Evolutionary conservation across 1,140 invertebrate genomes (phyloP), one percentile per base, ranked within the genome.

Genomic region (Harpegnathos saltator): DNA sequence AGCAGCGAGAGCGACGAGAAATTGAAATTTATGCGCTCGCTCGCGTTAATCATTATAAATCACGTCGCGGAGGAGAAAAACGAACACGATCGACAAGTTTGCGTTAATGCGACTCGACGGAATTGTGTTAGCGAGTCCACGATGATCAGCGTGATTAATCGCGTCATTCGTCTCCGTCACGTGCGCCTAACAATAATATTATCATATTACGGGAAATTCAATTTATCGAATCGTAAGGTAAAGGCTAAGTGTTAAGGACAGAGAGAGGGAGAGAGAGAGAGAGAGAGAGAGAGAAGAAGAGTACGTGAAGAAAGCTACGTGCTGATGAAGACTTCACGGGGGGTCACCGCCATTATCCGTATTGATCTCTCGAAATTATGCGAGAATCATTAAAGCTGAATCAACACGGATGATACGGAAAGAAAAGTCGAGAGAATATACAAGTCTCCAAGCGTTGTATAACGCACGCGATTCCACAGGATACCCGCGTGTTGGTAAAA

Each of bases 321-420:
- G 66, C 84, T 82, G 88, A 88, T 89, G 87, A 86, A 88, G 84
- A 86, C 88, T 77, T 89, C 62, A 82, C 85, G 59, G 87, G 82
- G 77, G 85, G 82, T 9, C 85, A 69, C 73, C 44, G 83, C 72
- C 80, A 83, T 89, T 89, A 88, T 85, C 80, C 82, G 56, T 24
- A 56, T 85, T 71, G 81, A 81, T 85, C 71, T 80, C 26, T 73
- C 59, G 85, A 73, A 84, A 87, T 87, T 85, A 62, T 65, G 82
- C 48, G 56, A 87, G 85, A 86, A 73, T 86, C 85, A 54, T 74
- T 58, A 71, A 65, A 80, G 52, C 33, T 80, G 52, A 71, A 80
- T 58, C 65, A 71, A 71, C 65, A 71, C 48, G 69, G 33, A 71
- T 80, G 69, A 71, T 14, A 26, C 65, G n/a, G n/a, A 54, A 69